A percentile compares a stretch with the other conserved stretches of the same genome.
These are phyloP conservation scores for Tamias sibiricus DNA, from an alignment of 2,113 vertebrate genomes.

Conservation along the genomic window DNA sequence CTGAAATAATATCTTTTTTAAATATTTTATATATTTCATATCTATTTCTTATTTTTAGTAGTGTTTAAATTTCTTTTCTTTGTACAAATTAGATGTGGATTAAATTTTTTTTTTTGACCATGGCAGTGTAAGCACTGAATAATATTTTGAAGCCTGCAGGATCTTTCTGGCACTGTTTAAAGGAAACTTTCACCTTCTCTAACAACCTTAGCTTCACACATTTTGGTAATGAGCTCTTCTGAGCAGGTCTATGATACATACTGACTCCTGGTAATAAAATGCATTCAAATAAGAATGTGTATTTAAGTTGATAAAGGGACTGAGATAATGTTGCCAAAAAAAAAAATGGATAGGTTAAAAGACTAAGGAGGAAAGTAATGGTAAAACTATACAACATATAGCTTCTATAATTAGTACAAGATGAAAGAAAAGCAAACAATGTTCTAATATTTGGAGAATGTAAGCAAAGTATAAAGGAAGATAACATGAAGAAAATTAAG, in stretches of 20 bases:
- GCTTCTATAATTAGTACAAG: not conserved
- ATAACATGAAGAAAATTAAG: constrained; percentile 31
- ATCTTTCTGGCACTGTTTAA: not conserved
- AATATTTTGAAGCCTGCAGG: not conserved
- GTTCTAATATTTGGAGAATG: not conserved
- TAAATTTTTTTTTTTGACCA: not conserved
- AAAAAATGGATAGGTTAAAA: not conserved
- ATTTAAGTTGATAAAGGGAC: constrained; percentile 49
- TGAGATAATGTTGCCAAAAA: constrained; percentile 7
- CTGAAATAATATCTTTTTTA: not conserved
- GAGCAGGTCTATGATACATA: not conserved
- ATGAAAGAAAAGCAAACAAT: not conserved
- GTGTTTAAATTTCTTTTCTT: not conserved
- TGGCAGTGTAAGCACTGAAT: not conserved
- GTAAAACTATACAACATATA: not conserved
- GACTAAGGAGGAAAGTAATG: not conserved
- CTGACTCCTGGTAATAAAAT: constrained; percentile 17
- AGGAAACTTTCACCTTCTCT: not conserved
- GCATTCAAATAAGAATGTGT: not conserved
- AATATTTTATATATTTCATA: not conserved
- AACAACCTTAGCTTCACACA: not conserved
- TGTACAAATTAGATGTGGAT: not conserved
- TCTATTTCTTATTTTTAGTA: not conserved
- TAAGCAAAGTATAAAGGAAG: constrained; percentile 32
- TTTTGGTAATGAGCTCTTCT: not conserved